Evolutionary conservation across 1,140 invertebrate species (phyloP).

Genomic region (Dolichoris vasculosae): DNA sequence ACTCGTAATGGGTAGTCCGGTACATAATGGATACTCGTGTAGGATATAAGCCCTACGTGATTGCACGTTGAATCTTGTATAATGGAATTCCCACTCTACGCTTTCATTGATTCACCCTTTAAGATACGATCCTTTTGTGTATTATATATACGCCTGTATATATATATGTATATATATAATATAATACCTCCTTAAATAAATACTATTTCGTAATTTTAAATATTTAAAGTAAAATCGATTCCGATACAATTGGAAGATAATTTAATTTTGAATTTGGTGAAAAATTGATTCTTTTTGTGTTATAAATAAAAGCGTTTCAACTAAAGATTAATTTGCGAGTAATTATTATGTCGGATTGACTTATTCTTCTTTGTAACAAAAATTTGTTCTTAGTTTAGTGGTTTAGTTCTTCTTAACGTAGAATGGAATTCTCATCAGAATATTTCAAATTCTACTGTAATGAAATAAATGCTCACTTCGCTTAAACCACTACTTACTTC

Average conservation of each 20-base stretch:
- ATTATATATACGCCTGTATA: no score
- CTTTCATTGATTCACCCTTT: background rate
- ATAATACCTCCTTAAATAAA: no score
- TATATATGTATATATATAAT: no score
- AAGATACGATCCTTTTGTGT: no score
- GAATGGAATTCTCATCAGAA: background rate
- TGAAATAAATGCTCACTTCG: background rate
- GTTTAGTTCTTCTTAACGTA: background rate
- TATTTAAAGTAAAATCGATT: no score
- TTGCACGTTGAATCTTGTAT: background rate
- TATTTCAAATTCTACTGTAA: background rate
- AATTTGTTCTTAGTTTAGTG: background rate
- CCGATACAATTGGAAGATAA: no score
- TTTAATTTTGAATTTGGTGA: no score
- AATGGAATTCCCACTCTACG: background rate
- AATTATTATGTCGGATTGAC: background rate
- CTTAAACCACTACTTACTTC: background rate
- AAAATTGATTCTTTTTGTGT: background rate
- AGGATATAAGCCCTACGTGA: background rate
- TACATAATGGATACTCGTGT: background rate
- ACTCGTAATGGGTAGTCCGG: background rate
- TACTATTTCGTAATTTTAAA: no score
- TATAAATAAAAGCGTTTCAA: background rate
- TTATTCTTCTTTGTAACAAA: background rate
- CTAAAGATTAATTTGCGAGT: background rate